Base-by-base conservation (phyloP, 2,888 invertebrate genomes). In the Caenorhabditis sulstoni region DNA sequence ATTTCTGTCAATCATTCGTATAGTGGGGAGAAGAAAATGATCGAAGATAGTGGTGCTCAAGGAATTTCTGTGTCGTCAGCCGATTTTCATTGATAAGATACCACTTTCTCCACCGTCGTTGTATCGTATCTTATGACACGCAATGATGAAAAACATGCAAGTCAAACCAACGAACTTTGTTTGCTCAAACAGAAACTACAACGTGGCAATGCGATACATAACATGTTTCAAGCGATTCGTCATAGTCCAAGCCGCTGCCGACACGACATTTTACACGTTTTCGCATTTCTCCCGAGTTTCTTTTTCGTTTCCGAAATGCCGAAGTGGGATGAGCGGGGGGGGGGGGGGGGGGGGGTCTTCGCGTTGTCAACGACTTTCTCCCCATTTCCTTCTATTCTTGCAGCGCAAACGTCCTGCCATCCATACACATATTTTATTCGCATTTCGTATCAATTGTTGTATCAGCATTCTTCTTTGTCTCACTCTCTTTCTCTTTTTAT, bases 11-110 rank as follows among this genome's bases (percentile, higher is more conserved):
- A 29, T 29, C 29, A 29, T 5, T 29, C 29, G 29, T 29, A 29
- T 29, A 29, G 29, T 29, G 29, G 3, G 29, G 7, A n/a, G n/a
- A n/a, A n/a, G n/a, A n/a, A n/a, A n/a, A n/a, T n/a, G n/a, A n/a
- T n/a, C n/a, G n/a, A n/a, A n/a, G n/a, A n/a, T n/a, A n/a, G 7
- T 29, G 29, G 29, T n/a, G 29, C 29, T 29, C 29, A 29, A 5
- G 29, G 3, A 29, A 29, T 29, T 3, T 29, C 7, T 29, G 29
- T 29, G 29, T 5, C 7, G 29, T 29, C 29, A 29, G 29, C 29
- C 7, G 7, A 29, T 29, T 29, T 29, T 23, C 5, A 53, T 44
- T 70, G 70, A 70, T 70, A 70, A 70, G 70, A 61, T 70, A 61
- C 53, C 8, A 23, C 29, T 7, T 7, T 29, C 3, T 7, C 29